phyloP scores from a whole-genome alignment of 2,888 invertebrate species.

The Drosophila tripunctata region DNA sequence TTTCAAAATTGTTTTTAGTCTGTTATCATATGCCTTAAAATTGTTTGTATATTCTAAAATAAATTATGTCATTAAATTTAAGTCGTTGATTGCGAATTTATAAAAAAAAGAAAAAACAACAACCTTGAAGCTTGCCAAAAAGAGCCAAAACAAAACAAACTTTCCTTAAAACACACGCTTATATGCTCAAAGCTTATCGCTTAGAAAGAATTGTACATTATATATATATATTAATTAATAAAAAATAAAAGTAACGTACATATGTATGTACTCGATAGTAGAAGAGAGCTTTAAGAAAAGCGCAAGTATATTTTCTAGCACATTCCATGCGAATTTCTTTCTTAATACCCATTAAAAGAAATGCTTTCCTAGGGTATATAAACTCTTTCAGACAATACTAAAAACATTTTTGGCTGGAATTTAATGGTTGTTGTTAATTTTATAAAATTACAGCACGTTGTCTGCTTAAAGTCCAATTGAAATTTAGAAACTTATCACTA shows the following conservation, averaged over 20 bases:
- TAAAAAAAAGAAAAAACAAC: too few relatives aligned
- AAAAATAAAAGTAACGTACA: constrained; percentile 30
- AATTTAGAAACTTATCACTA: too few relatives aligned
- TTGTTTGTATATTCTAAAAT: neutral
- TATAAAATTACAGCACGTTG: too few relatives aligned
- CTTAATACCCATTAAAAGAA: neutral
- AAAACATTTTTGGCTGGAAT: neutral
- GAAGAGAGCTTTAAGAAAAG: constrained; percentile 5
- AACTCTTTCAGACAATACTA: neutral
- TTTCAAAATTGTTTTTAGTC: too few relatives aligned
- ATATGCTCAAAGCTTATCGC: constrained; percentile 46
- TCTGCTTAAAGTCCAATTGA: too few relatives aligned
- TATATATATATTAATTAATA: constrained; percentile 20
- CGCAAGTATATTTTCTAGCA: constrained; percentile 24
- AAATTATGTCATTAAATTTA: neutral
- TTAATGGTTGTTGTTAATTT: too few relatives aligned
- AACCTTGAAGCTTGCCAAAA: constrained; percentile 17
- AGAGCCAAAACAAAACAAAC: neutral
- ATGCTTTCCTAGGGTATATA: neutral
- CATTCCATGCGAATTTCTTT: constrained; percentile 20
- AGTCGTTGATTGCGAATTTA: too few relatives aligned
- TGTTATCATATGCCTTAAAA: too few relatives aligned
- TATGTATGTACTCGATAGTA: neutral
- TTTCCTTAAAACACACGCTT: constrained; percentile 11
- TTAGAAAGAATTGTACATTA: neutral